Percentiles rank a stretch among this genome's conserved stretches.
Evolutionary conservation across 1,140 invertebrate genomes (phyloP).

Genomic region (Zaprionus lachaisei): DNA sequence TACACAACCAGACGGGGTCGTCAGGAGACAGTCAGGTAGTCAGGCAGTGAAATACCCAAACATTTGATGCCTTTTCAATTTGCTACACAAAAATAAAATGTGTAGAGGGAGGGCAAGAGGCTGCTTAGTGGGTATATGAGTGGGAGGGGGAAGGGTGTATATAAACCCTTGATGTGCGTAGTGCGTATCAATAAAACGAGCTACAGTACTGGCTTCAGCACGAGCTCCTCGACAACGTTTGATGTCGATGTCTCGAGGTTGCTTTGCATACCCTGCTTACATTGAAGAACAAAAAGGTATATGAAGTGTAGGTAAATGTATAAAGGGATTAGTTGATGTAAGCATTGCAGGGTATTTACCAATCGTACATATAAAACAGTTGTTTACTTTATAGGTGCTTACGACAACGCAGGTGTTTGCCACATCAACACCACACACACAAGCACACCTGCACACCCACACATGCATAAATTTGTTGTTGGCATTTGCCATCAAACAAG

Average conservation of each 20-base stretch:
- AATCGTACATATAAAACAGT: constrained; percentile 85
- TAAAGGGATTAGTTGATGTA: neutral
- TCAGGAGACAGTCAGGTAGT: neutral
- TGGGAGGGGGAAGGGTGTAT: neutral
- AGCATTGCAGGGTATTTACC: neutral
- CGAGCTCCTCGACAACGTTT: constrained; percentile 27
- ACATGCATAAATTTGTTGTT: constrained; percentile 50
- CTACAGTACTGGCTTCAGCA: neutral
- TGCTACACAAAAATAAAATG: constrained; percentile 51
- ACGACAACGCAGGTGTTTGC: constrained; percentile 48
- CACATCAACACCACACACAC: constrained; percentile 43
- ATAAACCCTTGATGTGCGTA: constrained; percentile 51
- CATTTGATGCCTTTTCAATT: constrained; percentile 53
- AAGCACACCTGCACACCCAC: neutral
- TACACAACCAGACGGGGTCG: neutral
- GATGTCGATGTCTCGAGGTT: constrained; percentile 34
- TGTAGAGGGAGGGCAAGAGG: constrained; percentile 10
- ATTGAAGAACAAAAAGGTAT: neutral
- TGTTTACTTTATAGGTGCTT: constrained; percentile 77
- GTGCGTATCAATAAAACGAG: constrained; percentile 53
- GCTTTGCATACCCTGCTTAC: constrained; percentile 1
- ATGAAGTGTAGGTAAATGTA: neutral
- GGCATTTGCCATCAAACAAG: constrained; percentile 70
- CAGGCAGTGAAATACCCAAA: constrained; percentile 16
- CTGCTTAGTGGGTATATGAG: neutral